These are phyloP conservation scores for Apocheima hispidaria DNA, from an alignment of 2,888 invertebrate genomes.

Conservation along the genomic window DNA sequence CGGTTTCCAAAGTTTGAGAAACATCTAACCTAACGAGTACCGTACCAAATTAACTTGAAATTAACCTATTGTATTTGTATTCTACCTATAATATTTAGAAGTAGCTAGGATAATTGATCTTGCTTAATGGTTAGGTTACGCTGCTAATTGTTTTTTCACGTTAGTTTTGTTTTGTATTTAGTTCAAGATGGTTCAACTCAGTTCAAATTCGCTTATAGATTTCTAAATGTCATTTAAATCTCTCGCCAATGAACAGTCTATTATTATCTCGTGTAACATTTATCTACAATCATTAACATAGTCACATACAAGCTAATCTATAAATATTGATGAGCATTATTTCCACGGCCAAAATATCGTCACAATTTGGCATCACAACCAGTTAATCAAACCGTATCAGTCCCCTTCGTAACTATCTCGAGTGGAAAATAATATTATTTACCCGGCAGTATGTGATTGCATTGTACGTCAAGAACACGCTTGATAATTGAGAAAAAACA, in stretches of 20 bases:
- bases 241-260: neutral
- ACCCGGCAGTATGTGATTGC: constrained; percentile 38
- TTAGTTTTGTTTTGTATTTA: neutral
- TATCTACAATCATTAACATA: constrained; percentile 13
- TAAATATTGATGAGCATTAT: constrained; percentile 8
- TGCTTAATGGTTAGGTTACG: neutral
- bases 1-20: neutral
- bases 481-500: constrained; percentile 21
- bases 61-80: neutral
- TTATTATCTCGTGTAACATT: constrained; percentile 7
- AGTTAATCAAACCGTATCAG: constrained; percentile 21
- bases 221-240: neutral
- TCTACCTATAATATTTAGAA: neutral
- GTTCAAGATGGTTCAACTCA: neutral
- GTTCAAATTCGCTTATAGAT: neutral
- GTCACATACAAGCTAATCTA: neutral
- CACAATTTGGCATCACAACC: constrained; percentile 25
- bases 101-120: neutral
- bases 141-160: neutral
- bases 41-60: neutral
- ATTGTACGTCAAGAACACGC: constrained; percentile 38
- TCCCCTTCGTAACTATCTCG: constrained; percentile 21
- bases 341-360: constrained; percentile 26
- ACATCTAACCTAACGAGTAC: neutral
- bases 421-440: constrained; percentile 39